phyloP scores from a whole-genome alignment of 1,140 invertebrate genomes.

The Aphelenchoides avenae region DNA sequence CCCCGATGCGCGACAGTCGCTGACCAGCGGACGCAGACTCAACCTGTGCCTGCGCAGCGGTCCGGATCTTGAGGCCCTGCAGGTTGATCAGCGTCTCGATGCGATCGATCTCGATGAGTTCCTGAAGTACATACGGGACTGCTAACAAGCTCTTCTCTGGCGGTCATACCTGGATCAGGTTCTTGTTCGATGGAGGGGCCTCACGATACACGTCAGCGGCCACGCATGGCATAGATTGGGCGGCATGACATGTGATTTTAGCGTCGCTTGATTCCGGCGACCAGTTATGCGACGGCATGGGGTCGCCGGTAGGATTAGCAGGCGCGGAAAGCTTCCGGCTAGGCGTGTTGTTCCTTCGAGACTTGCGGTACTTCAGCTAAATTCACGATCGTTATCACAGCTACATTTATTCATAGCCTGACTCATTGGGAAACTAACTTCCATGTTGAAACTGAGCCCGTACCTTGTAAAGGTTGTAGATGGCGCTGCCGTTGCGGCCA shows the following conservation, averaged over 20 bases:
- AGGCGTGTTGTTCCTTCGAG: too few relatives aligned
- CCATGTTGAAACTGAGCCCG: too few relatives aligned
- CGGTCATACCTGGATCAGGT: constrained; percentile 50
- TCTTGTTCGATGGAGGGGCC: constrained; percentile 36
- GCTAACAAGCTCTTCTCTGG: constrained; percentile 47
- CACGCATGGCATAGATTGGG: too few relatives aligned
- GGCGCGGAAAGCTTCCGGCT: too few relatives aligned
- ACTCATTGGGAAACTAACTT: too few relatives aligned
- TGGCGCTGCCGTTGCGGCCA: constrained; percentile 92
- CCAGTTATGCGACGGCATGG: too few relatives aligned
- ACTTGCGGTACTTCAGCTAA: constrained; percentile 92
- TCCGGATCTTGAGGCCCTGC: constrained; percentile 72
- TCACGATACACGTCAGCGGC: too few relatives aligned
- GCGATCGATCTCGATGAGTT: constrained; percentile 55
- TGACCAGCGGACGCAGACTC: constrained; percentile 27
- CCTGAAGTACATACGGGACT: constrained; percentile 40
- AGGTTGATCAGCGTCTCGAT: constrained; percentile 52
- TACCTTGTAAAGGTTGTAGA: constrained; percentile 97
- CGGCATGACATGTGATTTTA: too few relatives aligned
- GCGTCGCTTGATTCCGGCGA: too few relatives aligned
- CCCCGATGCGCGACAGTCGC: constrained; percentile 51
- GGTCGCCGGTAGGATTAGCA: too few relatives aligned
- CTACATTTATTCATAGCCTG: not conserved
- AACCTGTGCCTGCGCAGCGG: constrained; percentile 60
- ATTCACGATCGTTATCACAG: constrained; percentile 31